Evolutionary conservation across 2,113 vertebrate genomes (phyloP), one percentile per base, ranked within the genome.

Genomic region (Pyxicephalus adspersus): DNA sequence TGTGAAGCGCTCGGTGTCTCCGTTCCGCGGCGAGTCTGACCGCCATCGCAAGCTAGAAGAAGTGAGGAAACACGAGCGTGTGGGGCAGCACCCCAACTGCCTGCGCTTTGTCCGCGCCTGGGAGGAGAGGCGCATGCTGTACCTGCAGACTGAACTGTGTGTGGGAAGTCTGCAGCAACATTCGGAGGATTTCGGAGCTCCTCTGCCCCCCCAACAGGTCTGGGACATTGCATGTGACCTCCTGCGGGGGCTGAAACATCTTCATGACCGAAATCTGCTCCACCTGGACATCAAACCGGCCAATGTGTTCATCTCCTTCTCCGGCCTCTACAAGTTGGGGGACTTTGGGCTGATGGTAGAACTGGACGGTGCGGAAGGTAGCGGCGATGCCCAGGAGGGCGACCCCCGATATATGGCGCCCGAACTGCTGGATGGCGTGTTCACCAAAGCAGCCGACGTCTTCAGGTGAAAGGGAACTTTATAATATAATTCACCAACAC

Each of bases 331-430:
- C 79, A 97, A 96, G 79, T 88, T 97, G 65, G 95, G 93, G 0
- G 96, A 97, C 90, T 97, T 97, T 6, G 96, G 96, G 22, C 89
- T 97, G 76, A 87, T 96, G 86, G 78, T 96, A 29, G 90, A 95
- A 82, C 84, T 95, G 81, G 87, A 86, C 15, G 76, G 76, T 0
- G 15, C 77, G 0, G 86, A 87, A 22, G 65, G 83, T 1, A 80
- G 83, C 2, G 64, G 77, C 0, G 89, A 91, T 25, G 89, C 89
- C 23, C 96, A 95, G 87, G 96, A 97, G 84, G 96, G 96, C 18
- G 96, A 97, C 85, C 95, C 96, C 3, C 89, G 94, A 34, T 97
- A 97, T 87, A 95, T 97, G 95, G 96, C 96, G 1, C 96, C 95
- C 0, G 96, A 97, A 87, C 88, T 97, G 71, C 91, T 97, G 20